Evolutionary conservation across 92 coral and sea anemone genomes (phyloP).

Genomic region (Phenganax marumi): DNA sequence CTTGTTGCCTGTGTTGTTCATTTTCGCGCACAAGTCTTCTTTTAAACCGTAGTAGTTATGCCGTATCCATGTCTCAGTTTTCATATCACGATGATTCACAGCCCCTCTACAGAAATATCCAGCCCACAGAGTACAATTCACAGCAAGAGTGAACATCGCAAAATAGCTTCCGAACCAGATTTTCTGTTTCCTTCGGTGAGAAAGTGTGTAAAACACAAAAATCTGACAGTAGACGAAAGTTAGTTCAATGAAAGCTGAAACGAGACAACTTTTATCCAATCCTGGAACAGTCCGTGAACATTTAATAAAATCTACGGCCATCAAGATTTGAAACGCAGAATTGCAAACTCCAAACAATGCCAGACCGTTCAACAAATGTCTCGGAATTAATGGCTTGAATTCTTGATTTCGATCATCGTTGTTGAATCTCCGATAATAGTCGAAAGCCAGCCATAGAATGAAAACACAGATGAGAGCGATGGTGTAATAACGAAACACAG

Average conservation of each 20-base stretch:
- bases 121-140: conserved; percentile 41
- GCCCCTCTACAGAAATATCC: conserved; percentile 30
- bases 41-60: conserved; percentile 13
- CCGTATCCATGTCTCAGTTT: not conserved
- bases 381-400: conserved; percentile 10
- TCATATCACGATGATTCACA: not conserved
- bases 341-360: conserved; percentile 24
- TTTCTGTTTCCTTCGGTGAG: conserved; percentile 1
- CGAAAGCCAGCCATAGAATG: not conserved
- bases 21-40: not conserved
- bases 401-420: not conserved
- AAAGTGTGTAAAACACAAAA: conserved; percentile 32
- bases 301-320: conserved; percentile 6
- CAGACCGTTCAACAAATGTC: conserved; percentile 30
- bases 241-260: conserved; percentile 26
- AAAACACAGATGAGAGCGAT: conserved; percentile 8
- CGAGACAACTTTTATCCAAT: conserved; percentile 14
- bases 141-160: conserved; percentile 36
- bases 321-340: conserved; percentile 13
- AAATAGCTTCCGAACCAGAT: conserved; percentile 21
- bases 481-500: not conserved
- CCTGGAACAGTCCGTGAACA: conserved; percentile 10
- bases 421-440: not conserved
- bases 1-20: not conserved
- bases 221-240: conserved; percentile 24